Conservation (phyloP, 37 sponge, comb jelly and placozoan genomes). For the Mnemiopsis leidyi region DNA sequence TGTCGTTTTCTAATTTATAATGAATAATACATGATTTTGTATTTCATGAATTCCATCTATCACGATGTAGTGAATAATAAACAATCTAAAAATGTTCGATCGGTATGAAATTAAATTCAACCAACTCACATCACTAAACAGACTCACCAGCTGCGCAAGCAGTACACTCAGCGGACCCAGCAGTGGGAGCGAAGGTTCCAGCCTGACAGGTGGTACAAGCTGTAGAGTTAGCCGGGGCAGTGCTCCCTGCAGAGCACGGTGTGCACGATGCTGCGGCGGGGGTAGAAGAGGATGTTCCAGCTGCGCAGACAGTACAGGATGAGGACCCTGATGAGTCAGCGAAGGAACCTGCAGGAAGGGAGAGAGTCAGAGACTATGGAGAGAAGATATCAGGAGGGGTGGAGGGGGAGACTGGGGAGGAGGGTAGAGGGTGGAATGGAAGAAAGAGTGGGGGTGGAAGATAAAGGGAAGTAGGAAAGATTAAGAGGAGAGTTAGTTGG, state of each 20-base stretch:
- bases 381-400: too few relatives aligned
- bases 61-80: too few relatives aligned
- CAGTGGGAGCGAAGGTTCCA: background rate
- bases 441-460: background rate
- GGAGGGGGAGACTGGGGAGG: background rate
- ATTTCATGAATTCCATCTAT: too few relatives aligned
- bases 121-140: too few relatives aligned
- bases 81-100: too few relatives aligned
- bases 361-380: too few relatives aligned
- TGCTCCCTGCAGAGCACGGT: background rate
- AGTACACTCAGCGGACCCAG: constrained; percentile 4
- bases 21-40: too few relatives aligned
- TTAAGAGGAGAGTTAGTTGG: background rate
- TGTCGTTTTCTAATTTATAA: too few relatives aligned
- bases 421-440: background rate
- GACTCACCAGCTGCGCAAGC: constrained; percentile 20
- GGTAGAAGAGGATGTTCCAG: background rate
- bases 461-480: background rate
- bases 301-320: background rate
- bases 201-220: background rate
- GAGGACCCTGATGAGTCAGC: background rate
- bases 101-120: too few relatives aligned
- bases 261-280: background rate
- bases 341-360: constrained; percentile 11
- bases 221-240: constrained; percentile 1